Evolutionary conservation across 64 coral and sea anemone genomes (phyloP), one percentile per base, ranked within the genome.

Genomic region (Montipora efflorescens): DNA sequence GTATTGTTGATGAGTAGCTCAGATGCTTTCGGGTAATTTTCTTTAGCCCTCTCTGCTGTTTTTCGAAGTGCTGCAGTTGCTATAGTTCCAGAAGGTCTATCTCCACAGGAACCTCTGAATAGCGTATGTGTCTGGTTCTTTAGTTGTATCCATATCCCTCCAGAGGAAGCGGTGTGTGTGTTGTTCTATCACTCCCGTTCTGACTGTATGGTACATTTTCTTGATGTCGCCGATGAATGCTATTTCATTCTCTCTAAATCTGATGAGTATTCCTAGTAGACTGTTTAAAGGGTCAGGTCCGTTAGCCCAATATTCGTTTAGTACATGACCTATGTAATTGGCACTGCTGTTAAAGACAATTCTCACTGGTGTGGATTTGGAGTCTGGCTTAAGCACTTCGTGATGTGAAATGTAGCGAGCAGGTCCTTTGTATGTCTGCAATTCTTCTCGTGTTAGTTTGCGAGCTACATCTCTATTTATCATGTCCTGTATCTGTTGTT

Each of bases 311-410:
- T 90, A 67, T 4, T 90, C 75, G 21, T 79, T 90, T 61, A 79
- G 47, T 18, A 44, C 50, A 53, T 90, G 88, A 1, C 74, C 74
- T 6, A 18, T 25, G 59, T 59, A 90, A 7, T 68, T 90, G 6
- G 75, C 88, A 79, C 88, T 90, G 20, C 75, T 90, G 44, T 90
- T 90, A 43, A 79, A 90, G 19, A 67, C 75, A 18, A 90, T 79
- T 11, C 55, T 9, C 6, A 51, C 49, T 13, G 51, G 88, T 5
- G 57, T 90, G 3, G 88, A 59, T 18, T 77, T 78, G 21, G 48
- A 59, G 13, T 90, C 88, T 44, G 76, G 43, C 3, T 47, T 48
- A n/a, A 90, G 52, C 5, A 90, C 88, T 15, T 90, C 88, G 19
- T 90, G 75, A 19, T 90, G 88, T 2, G 52, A 78, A 8, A 90